Evolutionary conservation across 2,797 vertebrate species (phyloP), one percentile per base, ranked within the genome.

Genomic region (Tokudaia muenninki): DNA sequence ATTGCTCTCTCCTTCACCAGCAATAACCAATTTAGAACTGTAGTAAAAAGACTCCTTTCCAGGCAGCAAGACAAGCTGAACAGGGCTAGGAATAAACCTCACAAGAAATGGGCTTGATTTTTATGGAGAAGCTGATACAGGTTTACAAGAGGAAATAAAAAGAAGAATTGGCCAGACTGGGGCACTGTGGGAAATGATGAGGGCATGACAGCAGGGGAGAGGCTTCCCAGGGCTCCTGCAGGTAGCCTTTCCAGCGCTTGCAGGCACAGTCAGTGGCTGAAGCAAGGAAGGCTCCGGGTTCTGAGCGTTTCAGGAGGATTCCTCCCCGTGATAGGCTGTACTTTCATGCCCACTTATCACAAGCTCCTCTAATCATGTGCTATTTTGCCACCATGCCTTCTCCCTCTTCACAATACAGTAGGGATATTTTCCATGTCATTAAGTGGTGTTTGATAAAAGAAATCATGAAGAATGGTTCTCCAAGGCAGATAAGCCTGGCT

Each of bases 51-150:
- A 19, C 41, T 65, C 44, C 29, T 83, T 87, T 90, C 17, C 47
- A 92, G 96, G 70, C 47, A 94, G 72, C 59, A 87, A 77, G 37
- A 47, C 92, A 79, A 61, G 31, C 55, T 84, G 84, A 94, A 84
- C 61, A 47, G 16, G 3, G 55, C 59, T 7, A 57, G 50, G 41
- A 72, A 95, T 88, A 94, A 93, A 88, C 80, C 65, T 22, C 63
- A 41, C 41, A 41, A 94, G 87, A 81, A 87, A 91, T 4, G 22
- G 34, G 65, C 90, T 79, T 81, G 59, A 41, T 26, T 87, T 90
- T 96, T 67, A 96, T 88, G 87, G 90, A 91, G 91, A 94, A 92
- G 65, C 94, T 84, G 59, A 95, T 61, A 95, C 86, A 88, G 87
- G 80, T 31, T 92, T 70, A 59, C 47, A 52, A 83, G 87, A 79